A percentile compares a stretch with the other conserved stretches of the same genome.
phyloP scores from a whole-genome alignment of 2,797 vertebrate species.

The Halcyon leucocephala region DNA sequence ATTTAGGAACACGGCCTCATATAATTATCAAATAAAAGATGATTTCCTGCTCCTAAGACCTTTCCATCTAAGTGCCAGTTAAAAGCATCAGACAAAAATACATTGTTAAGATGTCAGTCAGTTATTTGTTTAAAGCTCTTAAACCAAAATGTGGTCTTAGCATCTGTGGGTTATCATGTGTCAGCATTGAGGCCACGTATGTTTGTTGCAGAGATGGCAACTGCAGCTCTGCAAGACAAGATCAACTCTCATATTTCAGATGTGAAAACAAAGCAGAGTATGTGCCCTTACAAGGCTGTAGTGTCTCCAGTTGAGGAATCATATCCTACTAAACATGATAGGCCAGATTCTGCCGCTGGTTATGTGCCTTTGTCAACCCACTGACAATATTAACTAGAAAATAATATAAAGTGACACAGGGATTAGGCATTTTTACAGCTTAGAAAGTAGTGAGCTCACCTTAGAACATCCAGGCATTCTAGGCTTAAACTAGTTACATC shows the following conservation, averaged over 20 bases:
- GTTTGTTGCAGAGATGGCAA: background rate
- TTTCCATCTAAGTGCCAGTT: background rate
- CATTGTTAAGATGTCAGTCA: background rate
- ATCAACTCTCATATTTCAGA: background rate
- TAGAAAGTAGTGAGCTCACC: slow-evolving; percentile 39
- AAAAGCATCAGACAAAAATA: background rate
- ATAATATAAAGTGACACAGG: slow-evolving; percentile 52
- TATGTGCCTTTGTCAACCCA: slow-evolving; percentile 22
- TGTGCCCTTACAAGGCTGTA: background rate
- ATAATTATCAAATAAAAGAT: background rate
- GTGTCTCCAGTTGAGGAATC: background rate
- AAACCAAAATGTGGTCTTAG: background rate
- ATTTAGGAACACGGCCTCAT: background rate
- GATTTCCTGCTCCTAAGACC: background rate
- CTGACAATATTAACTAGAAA: slow-evolving; percentile 23
- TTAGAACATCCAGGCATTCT: slow-evolving; percentile 52
- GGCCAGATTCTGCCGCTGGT: slow-evolving; percentile 6
- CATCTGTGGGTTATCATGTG: background rate
- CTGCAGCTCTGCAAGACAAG: background rate
- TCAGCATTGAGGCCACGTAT: background rate
- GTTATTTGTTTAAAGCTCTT: background rate
- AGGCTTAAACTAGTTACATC: slow-evolving; percentile 6
- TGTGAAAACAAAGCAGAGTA: background rate
- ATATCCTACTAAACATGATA: background rate
- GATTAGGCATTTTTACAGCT: slow-evolving; percentile 59